Conservation (phyloP, 2,797 vertebrate species). For the Okamejei kenojei region DNA sequence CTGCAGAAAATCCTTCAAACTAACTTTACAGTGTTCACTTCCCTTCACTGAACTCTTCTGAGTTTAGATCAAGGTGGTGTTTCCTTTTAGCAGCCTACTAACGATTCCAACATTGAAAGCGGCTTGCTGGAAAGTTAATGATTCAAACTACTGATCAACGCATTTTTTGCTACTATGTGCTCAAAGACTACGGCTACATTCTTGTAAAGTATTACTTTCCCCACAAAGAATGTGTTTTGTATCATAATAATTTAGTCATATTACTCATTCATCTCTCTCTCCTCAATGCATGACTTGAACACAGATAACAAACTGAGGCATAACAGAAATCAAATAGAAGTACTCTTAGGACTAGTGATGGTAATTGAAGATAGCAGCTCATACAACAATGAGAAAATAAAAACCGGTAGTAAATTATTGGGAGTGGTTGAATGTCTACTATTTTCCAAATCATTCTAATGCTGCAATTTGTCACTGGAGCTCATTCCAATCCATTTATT, state of each 20-base stretch:
- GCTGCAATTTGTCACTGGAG: background rate
- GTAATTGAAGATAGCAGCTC: background rate
- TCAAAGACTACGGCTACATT: background rate
- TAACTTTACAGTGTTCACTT: conserved; percentile 10
- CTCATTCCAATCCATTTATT: background rate
- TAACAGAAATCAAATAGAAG: background rate
- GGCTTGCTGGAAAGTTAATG: background rate
- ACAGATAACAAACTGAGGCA: background rate
- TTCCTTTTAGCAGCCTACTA: background rate
- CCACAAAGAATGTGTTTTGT: background rate
- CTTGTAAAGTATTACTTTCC: background rate
- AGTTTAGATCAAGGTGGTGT: background rate
- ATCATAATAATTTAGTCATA: background rate
- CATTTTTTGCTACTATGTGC: background rate
- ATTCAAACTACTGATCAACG: conserved; percentile 9
- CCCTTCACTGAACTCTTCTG: background rate
- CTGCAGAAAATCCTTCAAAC: conserved; percentile 30
- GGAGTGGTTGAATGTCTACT: background rate
- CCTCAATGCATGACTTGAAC: background rate
- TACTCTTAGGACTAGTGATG: background rate
- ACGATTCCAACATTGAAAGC: background rate
- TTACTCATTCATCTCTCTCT: background rate
- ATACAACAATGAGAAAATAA: background rate
- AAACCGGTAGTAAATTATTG: background rate
- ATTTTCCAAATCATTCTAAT: background rate